Evolutionary conservation across 1,140 invertebrate species (phyloP).

Genomic region (Tribolium castaneum): DNA sequence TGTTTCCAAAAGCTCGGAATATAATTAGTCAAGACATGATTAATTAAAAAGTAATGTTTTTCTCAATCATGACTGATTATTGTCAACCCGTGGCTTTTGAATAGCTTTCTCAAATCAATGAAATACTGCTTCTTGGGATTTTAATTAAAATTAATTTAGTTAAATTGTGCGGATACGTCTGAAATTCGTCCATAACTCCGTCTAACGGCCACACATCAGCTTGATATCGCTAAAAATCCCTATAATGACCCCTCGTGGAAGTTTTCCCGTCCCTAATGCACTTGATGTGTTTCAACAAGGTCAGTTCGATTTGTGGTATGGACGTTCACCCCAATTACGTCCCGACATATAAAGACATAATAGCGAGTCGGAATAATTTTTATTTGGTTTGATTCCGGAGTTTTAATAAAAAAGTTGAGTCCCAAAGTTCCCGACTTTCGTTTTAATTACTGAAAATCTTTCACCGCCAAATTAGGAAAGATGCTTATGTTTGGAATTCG

Average conservation of each 20-base stretch:
- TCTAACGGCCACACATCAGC: not conserved
- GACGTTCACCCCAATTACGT: slow-evolving; percentile 31
- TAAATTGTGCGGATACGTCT: not conserved
- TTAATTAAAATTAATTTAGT: slow-evolving; percentile 21
- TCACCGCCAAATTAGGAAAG: slow-evolving; percentile 13
- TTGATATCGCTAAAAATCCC: slow-evolving; percentile 11
- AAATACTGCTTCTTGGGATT: not conserved
- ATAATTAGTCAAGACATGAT: too few relatives aligned
- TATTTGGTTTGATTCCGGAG: slow-evolving; percentile 1
- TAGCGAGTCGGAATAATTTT: slow-evolving; percentile 18
- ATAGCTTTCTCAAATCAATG: too few relatives aligned
- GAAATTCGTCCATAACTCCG: slow-evolving; percentile 1
- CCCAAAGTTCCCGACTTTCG: not conserved
- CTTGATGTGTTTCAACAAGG: slow-evolving; percentile 31
- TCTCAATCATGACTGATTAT: too few relatives aligned
- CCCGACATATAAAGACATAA: slow-evolving; percentile 18
- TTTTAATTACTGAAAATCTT: slow-evolving; percentile 14
- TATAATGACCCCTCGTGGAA: slow-evolving; percentile 10
- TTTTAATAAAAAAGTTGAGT: not conserved
- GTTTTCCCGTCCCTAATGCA: slow-evolving; percentile 23
- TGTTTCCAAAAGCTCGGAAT: too few relatives aligned
- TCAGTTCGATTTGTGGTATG: slow-evolving; percentile 27
- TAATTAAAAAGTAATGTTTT: too few relatives aligned
- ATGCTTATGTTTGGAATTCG: slow-evolving; percentile 18
- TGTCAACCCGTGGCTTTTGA: too few relatives aligned